A percentile compares a stretch with the other conserved stretches of the same genome.
Conservation (phyloP, 2,113 vertebrate species). For the Psammodynastes pulverulentus region DNA sequence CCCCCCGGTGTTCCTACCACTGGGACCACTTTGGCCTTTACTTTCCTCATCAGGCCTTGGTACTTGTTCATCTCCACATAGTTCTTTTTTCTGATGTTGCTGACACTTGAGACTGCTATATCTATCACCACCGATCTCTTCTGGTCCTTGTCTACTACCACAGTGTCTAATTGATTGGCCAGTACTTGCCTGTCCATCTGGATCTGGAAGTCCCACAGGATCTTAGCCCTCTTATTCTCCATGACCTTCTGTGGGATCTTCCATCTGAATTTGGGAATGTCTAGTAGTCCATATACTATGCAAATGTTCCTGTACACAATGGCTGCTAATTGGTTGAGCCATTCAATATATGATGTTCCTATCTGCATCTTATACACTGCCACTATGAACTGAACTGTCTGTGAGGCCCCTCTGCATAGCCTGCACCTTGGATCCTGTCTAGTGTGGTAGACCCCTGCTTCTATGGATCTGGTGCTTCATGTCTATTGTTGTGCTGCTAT, state of each 20-base stretch:
- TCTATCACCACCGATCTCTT: not conserved
- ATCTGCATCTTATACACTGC: not conserved
- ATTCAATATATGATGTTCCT: not conserved
- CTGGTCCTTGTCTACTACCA: not conserved
- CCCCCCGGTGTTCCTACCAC: not conserved
- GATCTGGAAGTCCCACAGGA: not conserved
- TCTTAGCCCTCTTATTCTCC: not conserved
- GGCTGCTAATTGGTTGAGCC: not conserved
- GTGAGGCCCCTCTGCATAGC: not conserved
- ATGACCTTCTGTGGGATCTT: not conserved
- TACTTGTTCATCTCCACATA: not conserved
- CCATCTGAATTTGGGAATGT: not conserved
- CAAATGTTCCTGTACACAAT: not conserved
- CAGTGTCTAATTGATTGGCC: not conserved
- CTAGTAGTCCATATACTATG: not conserved
- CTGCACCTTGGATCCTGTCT: not conserved
- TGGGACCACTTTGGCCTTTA: not conserved
- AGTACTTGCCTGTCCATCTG: too few species aligned
- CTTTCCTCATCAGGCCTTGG: not conserved
- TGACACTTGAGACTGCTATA: not conserved
- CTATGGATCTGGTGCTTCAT: not conserved
- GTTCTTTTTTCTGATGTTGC: not conserved
- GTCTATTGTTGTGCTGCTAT: not conserved
- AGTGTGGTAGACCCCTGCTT: not conserved
- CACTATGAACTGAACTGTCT: not conserved